Evolutionary conservation across 2,888 invertebrate species (phyloP).

Genomic region (Andrena marginata): DNA sequence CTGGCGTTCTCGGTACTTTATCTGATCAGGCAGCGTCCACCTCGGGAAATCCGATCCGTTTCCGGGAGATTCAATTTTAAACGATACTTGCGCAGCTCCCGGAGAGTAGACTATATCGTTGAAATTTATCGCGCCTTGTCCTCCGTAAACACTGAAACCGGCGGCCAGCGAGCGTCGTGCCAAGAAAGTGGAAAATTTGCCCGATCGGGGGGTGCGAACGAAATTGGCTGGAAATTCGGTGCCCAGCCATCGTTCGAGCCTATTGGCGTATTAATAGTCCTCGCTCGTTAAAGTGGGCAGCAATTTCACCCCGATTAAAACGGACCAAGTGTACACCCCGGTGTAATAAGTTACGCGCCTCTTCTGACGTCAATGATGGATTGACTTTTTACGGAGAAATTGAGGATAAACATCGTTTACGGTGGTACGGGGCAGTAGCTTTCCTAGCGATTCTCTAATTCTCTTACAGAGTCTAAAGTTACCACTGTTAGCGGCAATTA

Average conservation of each 20-base stretch:
- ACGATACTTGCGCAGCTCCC: background rate
- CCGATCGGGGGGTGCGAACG: background rate
- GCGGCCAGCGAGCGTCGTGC: background rate
- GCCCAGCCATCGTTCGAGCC: background rate
- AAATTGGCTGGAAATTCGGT: slow-evolving; percentile 3
- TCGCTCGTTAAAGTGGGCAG: background rate
- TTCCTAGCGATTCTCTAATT: too few relatives aligned
- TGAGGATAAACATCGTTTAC: background rate
- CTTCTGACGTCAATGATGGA: background rate
- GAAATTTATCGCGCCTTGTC: background rate
- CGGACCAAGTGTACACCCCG: background rate
- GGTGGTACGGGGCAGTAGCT: too few relatives aligned
- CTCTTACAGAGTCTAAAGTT: too few relatives aligned
- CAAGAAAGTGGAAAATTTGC: slow-evolving; percentile 26
- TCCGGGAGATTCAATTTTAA: background rate
- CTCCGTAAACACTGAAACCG: slow-evolving; percentile 6
- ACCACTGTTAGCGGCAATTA: too few relatives aligned
- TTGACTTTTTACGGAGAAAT: background rate
- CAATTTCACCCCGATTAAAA: slow-evolving; percentile 11
- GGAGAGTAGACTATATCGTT: background rate
- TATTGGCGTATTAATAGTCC: slow-evolving; percentile 3
- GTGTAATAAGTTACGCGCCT: background rate
- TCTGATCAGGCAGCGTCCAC: background rate
- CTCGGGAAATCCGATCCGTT: background rate
- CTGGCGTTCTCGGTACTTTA: background rate